Base-by-base conservation (phyloP, 2,797 vertebrate genomes). In the Chelonia mydas region DNA sequence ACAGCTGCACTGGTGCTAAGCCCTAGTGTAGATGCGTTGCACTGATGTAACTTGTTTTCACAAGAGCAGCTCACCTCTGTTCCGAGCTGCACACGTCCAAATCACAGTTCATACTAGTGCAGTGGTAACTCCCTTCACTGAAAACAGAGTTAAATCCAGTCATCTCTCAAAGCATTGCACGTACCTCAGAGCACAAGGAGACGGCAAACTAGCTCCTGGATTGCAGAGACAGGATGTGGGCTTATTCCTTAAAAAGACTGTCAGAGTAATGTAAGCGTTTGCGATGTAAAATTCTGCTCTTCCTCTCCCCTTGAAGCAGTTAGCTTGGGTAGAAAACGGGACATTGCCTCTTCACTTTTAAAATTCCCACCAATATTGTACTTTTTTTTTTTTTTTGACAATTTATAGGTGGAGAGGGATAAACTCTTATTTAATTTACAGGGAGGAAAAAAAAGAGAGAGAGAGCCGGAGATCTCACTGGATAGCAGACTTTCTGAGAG, bases 401-500 rank as follows among this genome's bases (percentile, higher is more conserved):
- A 3, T 77, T 16, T 27, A 28, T 77, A 77, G 41, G 11, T 47
- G 41, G 41, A 76, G 23, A 15, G 74, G 74, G 45, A 77, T 28
- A 49, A 28, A 49, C 41, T 76, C 12, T 41, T 41, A 41, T 41
- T 41, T 41, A 41, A 41, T 41, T 41, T 41, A 41, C 41, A 41
- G 41, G 41, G 41, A 41, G 41, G 5, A 5, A 41, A 41, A 41
- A 41, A 41, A n/a, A n/a, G n/a, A 41, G 41, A 41, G 41, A 50
- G 54, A 19, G 50, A 72, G 77, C 23, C 21, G 11, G 6, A 51
- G 53, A 45, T 92, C 93, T 86, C 83, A 88, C 65, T 13, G 80
- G 87, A 88, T 76, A 92, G 91, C 83, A 54, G 53, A 3, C 47
- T 87, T 97, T 97, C 15, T 5, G 89, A 81, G 91, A 90, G 93